These are phyloP conservation scores for Oncorhynchus keta DNA, from an alignment of 2,113 vertebrate species.

Conservation along the genomic window DNA sequence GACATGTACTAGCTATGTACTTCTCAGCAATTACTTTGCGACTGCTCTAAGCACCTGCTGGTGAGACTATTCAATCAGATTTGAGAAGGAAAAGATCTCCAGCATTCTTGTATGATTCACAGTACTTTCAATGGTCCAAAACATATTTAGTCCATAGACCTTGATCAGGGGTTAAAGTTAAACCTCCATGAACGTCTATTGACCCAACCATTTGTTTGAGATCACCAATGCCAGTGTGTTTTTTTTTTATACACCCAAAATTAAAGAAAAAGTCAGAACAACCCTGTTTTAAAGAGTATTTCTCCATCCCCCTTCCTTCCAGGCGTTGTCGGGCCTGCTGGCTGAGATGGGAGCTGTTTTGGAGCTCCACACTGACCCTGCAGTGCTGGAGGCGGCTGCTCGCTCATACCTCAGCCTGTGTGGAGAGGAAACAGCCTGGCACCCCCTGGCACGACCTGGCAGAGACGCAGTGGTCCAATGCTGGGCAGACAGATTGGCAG, in stretches of 20 bases:
- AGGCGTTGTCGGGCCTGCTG: slow-evolving; percentile 78
- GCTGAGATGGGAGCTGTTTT: slow-evolving; percentile 72
- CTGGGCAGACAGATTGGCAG: slow-evolving; percentile 72
- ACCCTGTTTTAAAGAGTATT: background rate
- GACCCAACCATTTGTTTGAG: no score
- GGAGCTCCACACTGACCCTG: slow-evolving; percentile 65
- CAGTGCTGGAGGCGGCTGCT: slow-evolving; percentile 80
- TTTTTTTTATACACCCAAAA: no score
- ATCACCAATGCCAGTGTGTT: background rate
- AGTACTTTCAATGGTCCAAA: no score
- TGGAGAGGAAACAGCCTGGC: slow-evolving; percentile 58
- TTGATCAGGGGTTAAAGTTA: no score
- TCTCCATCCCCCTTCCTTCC: background rate
- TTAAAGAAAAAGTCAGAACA: no score
- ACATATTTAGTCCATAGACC: no score
- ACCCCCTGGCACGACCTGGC: slow-evolving; percentile 54
- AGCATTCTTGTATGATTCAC: no score
- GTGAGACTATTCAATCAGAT: background rate
- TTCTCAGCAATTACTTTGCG: no score
- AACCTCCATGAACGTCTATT: no score
- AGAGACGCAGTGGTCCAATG: slow-evolving; percentile 75
- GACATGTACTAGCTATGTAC: background rate
- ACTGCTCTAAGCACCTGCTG: background rate
- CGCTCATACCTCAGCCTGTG: slow-evolving; percentile 77
- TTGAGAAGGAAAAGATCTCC: no score